These are phyloP conservation scores for Battus philenor DNA, from an alignment of 1,140 invertebrate species.

Conservation along the genomic window DNA sequence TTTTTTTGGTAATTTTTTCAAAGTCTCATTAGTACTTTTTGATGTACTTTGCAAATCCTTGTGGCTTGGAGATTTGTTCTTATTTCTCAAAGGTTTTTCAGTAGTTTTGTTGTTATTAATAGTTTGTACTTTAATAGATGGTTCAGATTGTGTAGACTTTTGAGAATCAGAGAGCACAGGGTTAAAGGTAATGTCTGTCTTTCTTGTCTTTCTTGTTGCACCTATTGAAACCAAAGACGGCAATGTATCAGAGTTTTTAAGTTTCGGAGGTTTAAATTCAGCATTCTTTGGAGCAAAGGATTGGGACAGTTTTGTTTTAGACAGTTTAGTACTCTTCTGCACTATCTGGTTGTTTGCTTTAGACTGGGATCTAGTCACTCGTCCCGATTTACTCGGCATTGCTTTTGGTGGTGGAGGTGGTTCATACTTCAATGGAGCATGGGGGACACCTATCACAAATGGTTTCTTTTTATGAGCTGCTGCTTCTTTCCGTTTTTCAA, in stretches of 20 bases:
- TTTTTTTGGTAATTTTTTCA: neutral
- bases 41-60: no score
- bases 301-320: slow-evolving; percentile 18
- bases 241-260: slow-evolving; percentile 32
- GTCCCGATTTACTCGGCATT: slow-evolving; percentile 47
- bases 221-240: slow-evolving; percentile 22
- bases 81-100: slow-evolving; percentile 8
- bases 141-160: slow-evolving; percentile 3
- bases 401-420: slow-evolving; percentile 37
- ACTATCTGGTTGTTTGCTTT: slow-evolving; percentile 17
- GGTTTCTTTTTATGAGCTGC: slow-evolving; percentile 53
- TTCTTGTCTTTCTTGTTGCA: slow-evolving; percentile 22
- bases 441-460: slow-evolving; percentile 43
- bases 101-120: slow-evolving; percentile 9
- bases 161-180: slow-evolving; percentile 17
- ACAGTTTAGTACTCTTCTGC: slow-evolving; percentile 18
- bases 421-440: slow-evolving; percentile 36
- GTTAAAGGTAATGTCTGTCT: slow-evolving; percentile 24
- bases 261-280: slow-evolving; percentile 39
- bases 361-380: slow-evolving; percentile 52
- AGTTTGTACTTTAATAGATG: slow-evolving; percentile 11
- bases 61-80: neutral
- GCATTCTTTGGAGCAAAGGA: slow-evolving; percentile 64
- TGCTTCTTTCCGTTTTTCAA: slow-evolving; percentile 46
- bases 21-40: no score